Base-by-base conservation (phyloP, 2,797 vertebrate genomes). In the Gymnoscopelus braueri region DNA sequence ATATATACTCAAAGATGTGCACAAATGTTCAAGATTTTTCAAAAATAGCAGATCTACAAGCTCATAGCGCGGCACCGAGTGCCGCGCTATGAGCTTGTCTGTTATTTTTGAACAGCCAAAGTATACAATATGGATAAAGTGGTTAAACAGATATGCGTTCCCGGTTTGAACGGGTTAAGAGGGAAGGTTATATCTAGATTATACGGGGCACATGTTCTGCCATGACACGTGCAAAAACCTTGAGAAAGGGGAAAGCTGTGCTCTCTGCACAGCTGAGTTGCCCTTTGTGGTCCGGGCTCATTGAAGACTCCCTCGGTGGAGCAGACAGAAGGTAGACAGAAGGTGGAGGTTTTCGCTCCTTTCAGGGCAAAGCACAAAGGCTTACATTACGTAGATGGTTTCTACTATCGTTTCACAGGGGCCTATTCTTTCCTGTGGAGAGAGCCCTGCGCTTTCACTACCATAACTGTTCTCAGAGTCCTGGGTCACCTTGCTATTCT, bases 141-240 rank as follows among this genome's bases (percentile, higher is more conserved):
- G n/a, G n/a, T n/a, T n/a, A n/a, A n/a, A n/a, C n/a, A n/a, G n/a
- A n/a, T n/a, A n/a, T n/a, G n/a, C n/a, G n/a, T n/a, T n/a, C n/a
- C n/a, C n/a, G n/a, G n/a, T n/a, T n/a, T n/a, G n/a, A n/a, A n/a
- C n/a, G n/a, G n/a, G n/a, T n/a, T n/a, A 19, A 19, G 19, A 70
- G 66, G 76, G 71, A 66, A 54, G 59, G 74, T 69, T 57, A 84
- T 85, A 84, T 85, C 82, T 85, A 85, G 84, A 87, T 44, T 88
- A 81, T 69, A 63, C 50, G 56, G 63, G 39, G 68, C 84, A 86
- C 64, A 78, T 80, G 82, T 80, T 85, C 73, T 54, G 68, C 54
- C 54, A 50, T 29, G 71, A 56, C 63, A 24, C 3, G 48, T 69
- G 39, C 7, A 4, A 66, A 78, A 78, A 65, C 47, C 61, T 55